Percentiles rank a stretch among this genome's conserved stretches.
phyloP scores from a whole-genome alignment of 2,113 vertebrate species.

The Nerophis lumbriciformis region DNA sequence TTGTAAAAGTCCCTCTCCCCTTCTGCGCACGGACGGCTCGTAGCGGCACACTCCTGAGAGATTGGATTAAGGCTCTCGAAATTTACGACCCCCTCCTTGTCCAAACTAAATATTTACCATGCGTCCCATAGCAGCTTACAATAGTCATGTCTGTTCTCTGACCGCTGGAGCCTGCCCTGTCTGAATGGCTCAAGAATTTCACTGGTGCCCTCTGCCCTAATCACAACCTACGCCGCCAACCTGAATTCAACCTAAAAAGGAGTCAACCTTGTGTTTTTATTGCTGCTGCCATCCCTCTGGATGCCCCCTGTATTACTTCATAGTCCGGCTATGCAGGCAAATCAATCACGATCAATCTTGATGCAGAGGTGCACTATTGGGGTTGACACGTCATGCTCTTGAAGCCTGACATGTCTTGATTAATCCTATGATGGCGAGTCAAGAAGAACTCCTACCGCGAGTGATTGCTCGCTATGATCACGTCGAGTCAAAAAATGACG shows the following conservation, averaged over 20 bases:
- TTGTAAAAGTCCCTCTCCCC: slow-evolving; percentile 11
- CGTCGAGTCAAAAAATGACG: slow-evolving; percentile 8
- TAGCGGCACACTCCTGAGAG: slow-evolving; percentile 24
- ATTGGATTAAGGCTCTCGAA: slow-evolving; percentile 51
- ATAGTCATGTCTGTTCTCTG: slow-evolving; percentile 61
- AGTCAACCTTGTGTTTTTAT: slow-evolving; percentile 53
- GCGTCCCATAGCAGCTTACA: slow-evolving; percentile 65
- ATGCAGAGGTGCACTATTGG: slow-evolving; percentile 59
- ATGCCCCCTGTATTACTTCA: slow-evolving; percentile 62
- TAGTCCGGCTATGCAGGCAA: slow-evolving; percentile 56
- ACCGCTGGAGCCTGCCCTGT: slow-evolving; percentile 55
- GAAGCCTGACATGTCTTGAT: slow-evolving; percentile 49
- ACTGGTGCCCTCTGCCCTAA: slow-evolving; percentile 54
- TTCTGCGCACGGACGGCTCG: slow-evolving; percentile 16
- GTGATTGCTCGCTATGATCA: slow-evolving; percentile 57
- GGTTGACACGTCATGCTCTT: slow-evolving; percentile 52
- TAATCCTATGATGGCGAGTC: slow-evolving; percentile 57
- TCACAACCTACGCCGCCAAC: slow-evolving; percentile 54
- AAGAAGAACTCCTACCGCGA: slow-evolving; percentile 32
- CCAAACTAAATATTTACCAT: slow-evolving; percentile 75
- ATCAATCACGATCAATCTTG: slow-evolving; percentile 67
- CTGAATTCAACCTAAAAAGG: slow-evolving; percentile 57
- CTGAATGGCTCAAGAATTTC: slow-evolving; percentile 53
- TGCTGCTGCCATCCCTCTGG: slow-evolving; percentile 28
- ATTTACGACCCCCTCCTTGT: slow-evolving; percentile 68